phyloP scores from a whole-genome alignment of 2,113 vertebrate species.

The Noturus placidus region DNA sequence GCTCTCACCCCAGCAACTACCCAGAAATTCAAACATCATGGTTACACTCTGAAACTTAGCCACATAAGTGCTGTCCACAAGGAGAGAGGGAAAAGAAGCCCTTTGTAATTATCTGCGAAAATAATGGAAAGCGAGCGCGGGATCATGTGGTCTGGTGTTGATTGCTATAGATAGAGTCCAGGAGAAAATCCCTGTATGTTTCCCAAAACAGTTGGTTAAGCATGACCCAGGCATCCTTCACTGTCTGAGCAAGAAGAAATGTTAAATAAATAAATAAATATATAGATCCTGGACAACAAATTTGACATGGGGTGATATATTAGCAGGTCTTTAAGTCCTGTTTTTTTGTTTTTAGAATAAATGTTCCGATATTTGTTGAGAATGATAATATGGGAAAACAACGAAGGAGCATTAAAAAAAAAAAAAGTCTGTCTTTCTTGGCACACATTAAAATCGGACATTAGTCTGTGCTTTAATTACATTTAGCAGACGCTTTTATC shows the following conservation, averaged over 20 bases:
- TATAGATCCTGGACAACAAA: neutral
- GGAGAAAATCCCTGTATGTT: conserved; percentile 14
- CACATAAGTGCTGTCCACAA: conserved; percentile 29
- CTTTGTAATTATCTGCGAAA: conserved; percentile 40
- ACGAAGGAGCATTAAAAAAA: neutral
- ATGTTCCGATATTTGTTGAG: neutral
- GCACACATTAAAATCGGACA: neutral
- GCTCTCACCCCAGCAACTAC: neutral
- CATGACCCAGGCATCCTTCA: neutral
- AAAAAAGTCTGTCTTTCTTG: neutral
- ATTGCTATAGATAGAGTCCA: conserved; percentile 24
- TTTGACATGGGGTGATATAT: neutral
- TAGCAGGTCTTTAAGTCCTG: neutral
- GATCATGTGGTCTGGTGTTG: conserved; percentile 16
- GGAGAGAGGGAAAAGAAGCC: neutral
- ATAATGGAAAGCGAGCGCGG: conserved; percentile 26
- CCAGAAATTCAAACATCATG: conserved; percentile 32
- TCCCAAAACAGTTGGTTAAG: conserved; percentile 12
- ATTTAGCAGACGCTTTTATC: no score
- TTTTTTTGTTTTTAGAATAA: neutral
- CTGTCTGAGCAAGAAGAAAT: neutral
- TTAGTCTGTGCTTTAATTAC: neutral
- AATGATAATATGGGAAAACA: neutral
- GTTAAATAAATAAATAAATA: neutral
- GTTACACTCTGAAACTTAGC: conserved; percentile 20